Evolutionary conservation across 2,888 invertebrate genomes (phyloP), one percentile per base, ranked within the genome.

Genomic region (Chrysodeixis includens): DNA sequence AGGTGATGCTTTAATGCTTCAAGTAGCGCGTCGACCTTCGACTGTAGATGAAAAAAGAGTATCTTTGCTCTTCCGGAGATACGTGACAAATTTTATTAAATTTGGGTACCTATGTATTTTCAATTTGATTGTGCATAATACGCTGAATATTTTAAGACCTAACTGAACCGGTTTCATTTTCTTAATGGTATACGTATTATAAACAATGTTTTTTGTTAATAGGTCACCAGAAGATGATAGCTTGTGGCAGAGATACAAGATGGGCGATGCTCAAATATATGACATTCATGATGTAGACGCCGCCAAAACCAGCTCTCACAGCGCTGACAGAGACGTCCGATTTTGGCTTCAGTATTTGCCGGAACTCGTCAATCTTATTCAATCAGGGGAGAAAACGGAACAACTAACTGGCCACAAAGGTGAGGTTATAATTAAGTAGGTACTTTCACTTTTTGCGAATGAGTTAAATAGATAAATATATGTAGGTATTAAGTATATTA

Each of bases 1-100:
- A 75, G 97, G 97, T 5, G 97, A 97, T 49, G 95, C 96, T 40
- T 84, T 97, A 46, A 95, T 96, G 84, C 96, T 96, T 75, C 96
- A 97, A 91, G 93, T 97, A 64, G 96, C 96, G 1, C 95, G 97
- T 35, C 92, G 97, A 55, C 95, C 96, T 10, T 95, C 97, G 61
- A 96, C 94, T 18, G 84, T 91, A 26, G 93, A 94, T 6, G 97
- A 97, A 85, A 96, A 96, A 77, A 92, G 93, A 70, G 87, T 96
- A 16, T 90, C 93, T 6, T 78, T 80, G 9, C 62, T 83, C 60
- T 90, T 93, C 69, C 86, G 90, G 20, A 87, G 87, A 71, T 88
- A 90, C 62, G 77, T 95, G 46, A 78, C 87, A 1, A 92, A 92
- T 79, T 96, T 96, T 73, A 90, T 96, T 1, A 96, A 95, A 83